These are phyloP conservation scores for Cheirogaleus major DNA, from an alignment of 2,797 vertebrate genomes.

Conservation along the genomic window DNA sequence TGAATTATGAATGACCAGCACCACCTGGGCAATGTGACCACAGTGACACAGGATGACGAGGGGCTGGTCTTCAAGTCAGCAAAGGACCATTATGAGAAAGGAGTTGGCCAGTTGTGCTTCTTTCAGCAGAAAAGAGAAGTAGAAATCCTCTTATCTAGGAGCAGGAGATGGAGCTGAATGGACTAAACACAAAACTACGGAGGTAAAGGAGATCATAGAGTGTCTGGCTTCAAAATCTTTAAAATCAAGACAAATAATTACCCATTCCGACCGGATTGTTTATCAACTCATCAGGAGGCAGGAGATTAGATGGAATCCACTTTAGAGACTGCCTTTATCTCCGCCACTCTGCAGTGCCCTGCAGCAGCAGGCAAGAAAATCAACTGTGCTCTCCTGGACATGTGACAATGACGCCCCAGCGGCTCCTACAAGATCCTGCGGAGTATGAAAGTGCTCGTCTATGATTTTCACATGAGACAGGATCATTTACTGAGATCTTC, in stretches of 20 bases:
- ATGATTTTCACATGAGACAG: background rate
- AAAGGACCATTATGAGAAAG: background rate
- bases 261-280: background rate
- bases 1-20: background rate
- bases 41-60: background rate
- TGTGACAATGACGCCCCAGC: background rate
- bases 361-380: background rate
- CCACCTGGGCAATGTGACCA: fast-evolving
- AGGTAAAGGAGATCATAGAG: fast-evolving
- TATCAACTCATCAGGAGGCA: background rate
- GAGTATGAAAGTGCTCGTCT: background rate
- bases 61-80: background rate
- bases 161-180: background rate
- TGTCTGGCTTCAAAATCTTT: background rate
- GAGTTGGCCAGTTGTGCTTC: background rate
- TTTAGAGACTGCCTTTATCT: background rate
- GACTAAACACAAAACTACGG: background rate
- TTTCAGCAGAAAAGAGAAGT: background rate
- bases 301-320: background rate
- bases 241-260: background rate
- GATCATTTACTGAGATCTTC: background rate
- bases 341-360: background rate
- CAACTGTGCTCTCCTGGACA: background rate
- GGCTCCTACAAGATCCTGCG: background rate
- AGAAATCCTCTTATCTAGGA: background rate